These are phyloP conservation scores for Sitobion miscanthi DNA, from an alignment of 1,140 invertebrate genomes.

Conservation along the genomic window DNA sequence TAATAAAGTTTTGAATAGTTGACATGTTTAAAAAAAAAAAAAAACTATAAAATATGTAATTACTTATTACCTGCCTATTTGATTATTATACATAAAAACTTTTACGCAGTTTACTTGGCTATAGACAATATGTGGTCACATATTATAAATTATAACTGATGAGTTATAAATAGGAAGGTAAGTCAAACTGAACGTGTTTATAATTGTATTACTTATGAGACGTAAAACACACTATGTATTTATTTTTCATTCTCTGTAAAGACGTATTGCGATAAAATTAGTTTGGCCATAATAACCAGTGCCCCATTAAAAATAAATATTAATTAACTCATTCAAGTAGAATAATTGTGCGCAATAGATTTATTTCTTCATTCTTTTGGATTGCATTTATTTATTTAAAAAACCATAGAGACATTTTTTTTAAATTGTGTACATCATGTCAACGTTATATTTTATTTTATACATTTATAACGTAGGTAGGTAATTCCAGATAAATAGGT, in stretches of 20 bases:
- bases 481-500: not conserved
- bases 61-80: not conserved
- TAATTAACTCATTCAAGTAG: not conserved
- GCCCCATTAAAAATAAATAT: not conserved
- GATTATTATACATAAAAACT: not conserved
- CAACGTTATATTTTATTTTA: not conserved
- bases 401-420: too few relatives aligned
- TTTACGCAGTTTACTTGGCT: not conserved
- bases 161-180: not conserved
- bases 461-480: not conserved
- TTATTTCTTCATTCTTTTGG: not conserved
- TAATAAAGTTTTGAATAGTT: not conserved
- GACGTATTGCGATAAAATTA: not conserved
- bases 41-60: not conserved
- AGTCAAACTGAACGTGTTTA: not conserved
- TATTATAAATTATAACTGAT: not conserved
- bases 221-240: not conserved
- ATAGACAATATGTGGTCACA: not conserved
- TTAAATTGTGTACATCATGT: too few relatives aligned
- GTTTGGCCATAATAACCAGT: not conserved
- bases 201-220: not conserved
- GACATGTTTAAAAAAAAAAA: not conserved
- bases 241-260: not conserved
- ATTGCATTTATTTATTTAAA: not conserved
- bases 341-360: not conserved